Base-by-base conservation (phyloP, 2,888 invertebrate species). In the Epirrhoe alternata region DNA sequence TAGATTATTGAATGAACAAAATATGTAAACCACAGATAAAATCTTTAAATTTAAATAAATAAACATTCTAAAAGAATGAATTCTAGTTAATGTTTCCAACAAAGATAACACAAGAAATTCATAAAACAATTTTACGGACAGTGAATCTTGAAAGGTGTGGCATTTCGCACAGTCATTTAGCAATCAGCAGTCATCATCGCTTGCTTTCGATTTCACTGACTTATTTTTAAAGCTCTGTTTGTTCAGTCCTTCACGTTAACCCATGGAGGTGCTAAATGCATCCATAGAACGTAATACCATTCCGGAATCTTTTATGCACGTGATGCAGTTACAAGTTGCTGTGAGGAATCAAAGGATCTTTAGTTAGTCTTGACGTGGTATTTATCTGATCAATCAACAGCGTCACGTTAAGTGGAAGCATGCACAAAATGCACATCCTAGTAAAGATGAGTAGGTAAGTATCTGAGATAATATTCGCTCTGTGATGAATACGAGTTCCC, bases 191-290 rank as follows among this genome's bases (percentile, higher is more conserved):
- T 64, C 57, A 68, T 68, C 57, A 68, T 68, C 12, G 47, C 55
- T 60, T 61, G 53, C 68, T 64, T 68, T 64, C 52, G 14, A 61
- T 68, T 64, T 68, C 61, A 55, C 38, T 64, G 51, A 24, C 52
- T 67, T 67, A 56, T 62, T 66, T 69, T 68, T 60, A 54, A 50
- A 62, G 57, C 24, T 60, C 42, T 73, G 61, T 71, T 70, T 70
- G 52, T 62, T 7, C 16, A 66, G 70, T 67, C 68, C 71, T 73
- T 70, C 69, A 73, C 57, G 66, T 64, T 64, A 69, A 71, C 58
- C 62, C 58, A 47, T 58, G 14, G 66, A 64, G 72, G 72, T 71
- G 74, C 61, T 69, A 74, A 72, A 71, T 64, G 65, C 63, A 69
- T 70, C 68, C 68, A 70, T 51, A 30, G 57, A 57, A 61, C 54